Conservation (phyloP, 1,140 invertebrate species). For the Diorhabda elongata region DNA sequence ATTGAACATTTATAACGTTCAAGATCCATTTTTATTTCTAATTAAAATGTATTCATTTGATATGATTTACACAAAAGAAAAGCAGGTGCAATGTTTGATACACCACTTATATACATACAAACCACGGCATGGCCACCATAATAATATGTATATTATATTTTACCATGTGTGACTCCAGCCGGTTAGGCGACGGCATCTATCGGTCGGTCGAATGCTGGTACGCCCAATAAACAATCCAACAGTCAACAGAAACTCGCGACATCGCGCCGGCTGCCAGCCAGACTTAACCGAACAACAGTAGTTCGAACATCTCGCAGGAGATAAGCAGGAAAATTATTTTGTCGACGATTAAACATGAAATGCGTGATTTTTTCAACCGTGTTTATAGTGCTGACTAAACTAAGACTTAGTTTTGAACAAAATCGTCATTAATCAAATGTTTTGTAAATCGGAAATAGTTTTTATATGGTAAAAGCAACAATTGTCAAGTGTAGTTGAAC, state of each 20-base stretch:
- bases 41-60: too few relatives aligned
- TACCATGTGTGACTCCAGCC: not conserved
- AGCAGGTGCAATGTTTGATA: not conserved
- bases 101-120: not conserved
- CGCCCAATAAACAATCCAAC: not conserved
- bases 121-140: not conserved
- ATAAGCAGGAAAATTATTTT: not conserved
- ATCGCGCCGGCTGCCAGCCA: not conserved
- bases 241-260: not conserved
- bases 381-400: too few relatives aligned
- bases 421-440: too few relatives aligned
- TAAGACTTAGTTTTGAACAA: too few relatives aligned
- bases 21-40: too few relatives aligned
- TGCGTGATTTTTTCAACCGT: too few relatives aligned
- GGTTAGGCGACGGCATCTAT: not conserved
- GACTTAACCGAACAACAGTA: conserved; percentile 7
- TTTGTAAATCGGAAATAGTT: too few relatives aligned
- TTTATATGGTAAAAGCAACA: too few relatives aligned
- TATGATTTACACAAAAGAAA: not conserved
- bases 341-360: not conserved
- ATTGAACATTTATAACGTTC: too few relatives aligned
- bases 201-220: not conserved
- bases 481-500: too few relatives aligned
- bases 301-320: conserved; percentile 1
- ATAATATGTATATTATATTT: not conserved